Conservation (phyloP, 2,113 vertebrate genomes). For the Atherinomorus stipes region DNA sequence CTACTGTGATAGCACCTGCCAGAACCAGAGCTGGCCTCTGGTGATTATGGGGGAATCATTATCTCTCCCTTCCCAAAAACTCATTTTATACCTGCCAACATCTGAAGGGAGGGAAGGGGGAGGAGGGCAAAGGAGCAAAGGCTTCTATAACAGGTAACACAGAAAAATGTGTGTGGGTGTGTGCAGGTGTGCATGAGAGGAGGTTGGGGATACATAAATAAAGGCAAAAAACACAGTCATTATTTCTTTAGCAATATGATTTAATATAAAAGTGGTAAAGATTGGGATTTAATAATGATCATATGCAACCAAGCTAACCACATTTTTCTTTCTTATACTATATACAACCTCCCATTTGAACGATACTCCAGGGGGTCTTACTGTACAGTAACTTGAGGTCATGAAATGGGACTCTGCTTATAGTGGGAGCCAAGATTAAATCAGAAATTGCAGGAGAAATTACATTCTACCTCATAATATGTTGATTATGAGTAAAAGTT, state of each 20-base stretch:
- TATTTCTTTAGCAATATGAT: not conserved
- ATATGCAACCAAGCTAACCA: constrained; percentile 1
- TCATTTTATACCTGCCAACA: constrained; percentile 83
- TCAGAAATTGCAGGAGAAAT: not conserved
- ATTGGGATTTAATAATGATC: not conserved
- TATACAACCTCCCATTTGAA: not conserved
- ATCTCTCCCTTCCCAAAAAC: constrained; percentile 76
- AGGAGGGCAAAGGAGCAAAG: constrained; percentile 57
- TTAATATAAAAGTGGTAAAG: constrained; percentile 12
- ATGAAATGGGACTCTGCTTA: not conserved
- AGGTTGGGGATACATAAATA: not conserved
- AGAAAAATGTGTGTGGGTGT: constrained; percentile 33
- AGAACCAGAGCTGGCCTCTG: constrained; percentile 77
- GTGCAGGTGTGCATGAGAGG: not conserved
- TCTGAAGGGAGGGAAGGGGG: constrained; percentile 53
- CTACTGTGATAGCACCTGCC: constrained; percentile 82
- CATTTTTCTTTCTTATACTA: not conserved
- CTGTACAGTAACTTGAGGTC: no score
- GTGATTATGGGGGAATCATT: constrained; percentile 84
- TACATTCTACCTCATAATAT: not conserved
- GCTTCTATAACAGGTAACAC: constrained; percentile 68
- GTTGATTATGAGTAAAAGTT: not conserved
- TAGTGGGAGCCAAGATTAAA: not conserved
- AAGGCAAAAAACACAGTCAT: not conserved
- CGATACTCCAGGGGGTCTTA: not conserved